phyloP scores from a whole-genome alignment of 2,797 vertebrate genomes.

The Lophius americanus region DNA sequence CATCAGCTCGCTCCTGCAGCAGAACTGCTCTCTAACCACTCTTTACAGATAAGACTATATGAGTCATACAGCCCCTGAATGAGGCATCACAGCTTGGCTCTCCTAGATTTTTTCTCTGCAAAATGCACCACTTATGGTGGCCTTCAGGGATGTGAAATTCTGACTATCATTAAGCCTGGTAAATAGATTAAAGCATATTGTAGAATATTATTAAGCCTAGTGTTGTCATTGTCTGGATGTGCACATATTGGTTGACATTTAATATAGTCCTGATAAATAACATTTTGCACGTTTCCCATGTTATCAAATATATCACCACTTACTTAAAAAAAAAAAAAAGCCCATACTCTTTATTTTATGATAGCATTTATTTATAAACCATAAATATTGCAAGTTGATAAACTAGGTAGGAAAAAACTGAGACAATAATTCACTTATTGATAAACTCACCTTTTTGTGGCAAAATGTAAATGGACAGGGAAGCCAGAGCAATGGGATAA shows the following conservation, averaged over 20 bases:
- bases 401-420: background rate
- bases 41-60: slow-evolving; percentile 78
- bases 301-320: slow-evolving; percentile 7
- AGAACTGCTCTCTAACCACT: slow-evolving; percentile 71
- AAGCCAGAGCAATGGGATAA: slow-evolving; percentile 29
- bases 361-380: background rate
- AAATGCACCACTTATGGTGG: slow-evolving; percentile 46
- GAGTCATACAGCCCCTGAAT: slow-evolving; percentile 78
- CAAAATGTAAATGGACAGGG: slow-evolving; percentile 38
- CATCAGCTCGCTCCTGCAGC: slow-evolving; percentile 75
- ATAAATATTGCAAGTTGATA: slow-evolving; percentile 32
- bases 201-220: slow-evolving; percentile 5
- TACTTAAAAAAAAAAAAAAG: slow-evolving; percentile 22
- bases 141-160: slow-evolving; percentile 9
- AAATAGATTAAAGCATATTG: slow-evolving; percentile 3
- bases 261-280: slow-evolving; percentile 12
- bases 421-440: slow-evolving; percentile 11
- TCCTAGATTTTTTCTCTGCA: slow-evolving; percentile 33
- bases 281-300: slow-evolving; percentile 14
- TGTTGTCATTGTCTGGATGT: slow-evolving; percentile 30
- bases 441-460: slow-evolving; percentile 68
- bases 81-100: slow-evolving; percentile 56
- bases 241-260: slow-evolving; percentile 14
- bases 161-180: background rate
- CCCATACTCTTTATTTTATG: background rate